Conservation (phyloP, 2,797 vertebrate species). For the Crocodylus rhombifer region DNA sequence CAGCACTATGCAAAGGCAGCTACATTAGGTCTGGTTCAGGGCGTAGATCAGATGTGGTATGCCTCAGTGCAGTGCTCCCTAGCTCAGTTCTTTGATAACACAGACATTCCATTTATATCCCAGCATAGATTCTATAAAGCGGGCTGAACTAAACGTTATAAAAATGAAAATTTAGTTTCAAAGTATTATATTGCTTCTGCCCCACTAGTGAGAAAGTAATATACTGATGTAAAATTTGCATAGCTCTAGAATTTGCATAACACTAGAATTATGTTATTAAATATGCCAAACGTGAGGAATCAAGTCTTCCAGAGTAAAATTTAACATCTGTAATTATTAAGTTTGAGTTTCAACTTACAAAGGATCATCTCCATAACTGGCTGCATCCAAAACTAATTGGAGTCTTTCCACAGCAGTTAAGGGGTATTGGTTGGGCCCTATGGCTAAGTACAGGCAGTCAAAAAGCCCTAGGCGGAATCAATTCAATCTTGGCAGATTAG, state of each 20-base stretch:
- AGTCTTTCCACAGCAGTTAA: background rate
- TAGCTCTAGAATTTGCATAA: too few relatives aligned
- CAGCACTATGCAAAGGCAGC: too few relatives aligned
- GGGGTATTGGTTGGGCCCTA: background rate
- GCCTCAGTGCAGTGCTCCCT: too few relatives aligned
- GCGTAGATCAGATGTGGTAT: too few relatives aligned
- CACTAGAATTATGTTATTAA: too few relatives aligned
- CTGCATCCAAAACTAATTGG: background rate
- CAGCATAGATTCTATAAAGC: background rate
- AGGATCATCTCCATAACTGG: background rate
- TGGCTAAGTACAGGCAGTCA: too few relatives aligned
- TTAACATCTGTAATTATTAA: background rate
- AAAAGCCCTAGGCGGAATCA: too few relatives aligned
- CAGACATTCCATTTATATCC: background rate
- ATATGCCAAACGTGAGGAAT: too few relatives aligned
- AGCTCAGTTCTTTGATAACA: too few relatives aligned
- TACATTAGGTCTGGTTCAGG: too few relatives aligned
- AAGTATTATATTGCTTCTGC: too few relatives aligned
- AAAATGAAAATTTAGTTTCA: background rate
- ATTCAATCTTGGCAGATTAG: too few relatives aligned
- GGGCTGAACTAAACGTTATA: constrained; percentile 15
- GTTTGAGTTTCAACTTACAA: background rate
- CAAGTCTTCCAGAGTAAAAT: background rate
- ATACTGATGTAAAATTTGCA: background rate
- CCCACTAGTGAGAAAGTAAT: background rate